These are phyloP conservation scores for Taenaris catops DNA, from an alignment of 2,888 invertebrate species.

Conservation along the genomic window DNA sequence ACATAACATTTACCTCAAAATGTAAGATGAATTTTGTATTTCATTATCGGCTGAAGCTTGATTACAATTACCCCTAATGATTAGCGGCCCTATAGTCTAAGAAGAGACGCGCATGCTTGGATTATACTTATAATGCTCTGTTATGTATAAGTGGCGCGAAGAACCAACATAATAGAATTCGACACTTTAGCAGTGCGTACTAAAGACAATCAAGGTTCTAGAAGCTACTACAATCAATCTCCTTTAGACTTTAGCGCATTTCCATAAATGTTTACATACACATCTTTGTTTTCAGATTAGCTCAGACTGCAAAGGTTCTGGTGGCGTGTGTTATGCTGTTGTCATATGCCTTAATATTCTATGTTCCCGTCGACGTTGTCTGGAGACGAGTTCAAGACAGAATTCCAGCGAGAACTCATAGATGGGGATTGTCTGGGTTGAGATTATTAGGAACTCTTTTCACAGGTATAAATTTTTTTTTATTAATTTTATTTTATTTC, in stretches of 20 bases:
- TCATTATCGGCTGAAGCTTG: too few species aligned
- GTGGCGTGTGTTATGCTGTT: slow-evolving; percentile 94
- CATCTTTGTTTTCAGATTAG: slow-evolving; percentile 78
- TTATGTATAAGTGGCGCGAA: background rate
- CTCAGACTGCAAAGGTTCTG: slow-evolving; percentile 88
- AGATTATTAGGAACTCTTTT: slow-evolving; percentile 50
- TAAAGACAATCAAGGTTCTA: too few species aligned
- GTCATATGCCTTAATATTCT: slow-evolving; percentile 95
- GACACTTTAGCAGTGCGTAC: too few species aligned
- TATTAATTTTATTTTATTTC: too few species aligned
- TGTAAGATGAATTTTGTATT: too few species aligned
- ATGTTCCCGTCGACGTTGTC: slow-evolving; percentile 94
- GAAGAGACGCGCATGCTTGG: too few species aligned
- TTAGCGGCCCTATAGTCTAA: too few species aligned
- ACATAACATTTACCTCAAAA: background rate
- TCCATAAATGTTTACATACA: too few species aligned
- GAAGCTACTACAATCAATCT: too few species aligned
- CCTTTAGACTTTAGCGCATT: background rate
- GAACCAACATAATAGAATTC: background rate
- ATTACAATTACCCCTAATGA: too few species aligned
- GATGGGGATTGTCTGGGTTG: slow-evolving; percentile 57
- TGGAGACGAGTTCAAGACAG: slow-evolving; percentile 84
- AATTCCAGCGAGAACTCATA: slow-evolving; percentile 60
- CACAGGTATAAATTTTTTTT: too few species aligned
- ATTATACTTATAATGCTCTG: background rate